Percentiles rank a stretch among this genome's conserved stretches.
These are phyloP conservation scores for Euglossa dilemma DNA, from an alignment of 1,140 invertebrate species.

Conservation along the genomic window DNA sequence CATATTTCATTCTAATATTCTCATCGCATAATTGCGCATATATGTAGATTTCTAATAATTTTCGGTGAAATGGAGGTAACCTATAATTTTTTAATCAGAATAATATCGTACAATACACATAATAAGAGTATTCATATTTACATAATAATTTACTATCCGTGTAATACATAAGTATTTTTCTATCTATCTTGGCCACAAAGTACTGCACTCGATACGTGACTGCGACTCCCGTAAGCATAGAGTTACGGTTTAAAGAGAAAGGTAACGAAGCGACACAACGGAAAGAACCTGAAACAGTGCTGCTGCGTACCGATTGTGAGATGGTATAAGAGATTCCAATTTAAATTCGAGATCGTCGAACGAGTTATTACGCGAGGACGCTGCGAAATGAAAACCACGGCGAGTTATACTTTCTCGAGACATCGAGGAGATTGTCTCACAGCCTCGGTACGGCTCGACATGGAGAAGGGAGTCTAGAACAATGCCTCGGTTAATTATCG, in stretches of 20 bases:
- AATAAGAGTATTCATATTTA: too few species aligned
- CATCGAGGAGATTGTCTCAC: slow-evolving; percentile 53
- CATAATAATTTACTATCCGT: too few species aligned
- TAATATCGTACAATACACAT: too few species aligned
- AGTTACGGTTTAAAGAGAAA: neutral
- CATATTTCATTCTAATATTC: too few species aligned
- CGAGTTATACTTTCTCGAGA: slow-evolving; percentile 53
- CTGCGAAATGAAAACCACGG: slow-evolving; percentile 59
- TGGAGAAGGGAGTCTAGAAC: slow-evolving; percentile 32
- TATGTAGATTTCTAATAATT: too few species aligned
- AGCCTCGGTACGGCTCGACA: neutral
- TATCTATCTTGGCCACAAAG: too few species aligned
- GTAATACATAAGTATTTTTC: too few species aligned
- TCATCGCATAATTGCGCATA: too few species aligned
- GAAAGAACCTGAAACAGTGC: neutral
- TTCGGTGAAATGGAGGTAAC: too few species aligned
- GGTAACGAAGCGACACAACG: neutral
- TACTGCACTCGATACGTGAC: neutral
- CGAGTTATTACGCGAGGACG: slow-evolving; percentile 51
- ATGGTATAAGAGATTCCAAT: slow-evolving; percentile 15
- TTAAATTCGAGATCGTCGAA: slow-evolving; percentile 27
- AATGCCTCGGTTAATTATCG: slow-evolving; percentile 61
- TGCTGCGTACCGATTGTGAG: neutral
- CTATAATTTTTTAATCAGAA: too few species aligned
- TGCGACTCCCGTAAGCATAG: too few species aligned